Evolutionary conservation across 2,888 invertebrate genomes (phyloP).

Genomic region (Orchesella flavescens): DNA sequence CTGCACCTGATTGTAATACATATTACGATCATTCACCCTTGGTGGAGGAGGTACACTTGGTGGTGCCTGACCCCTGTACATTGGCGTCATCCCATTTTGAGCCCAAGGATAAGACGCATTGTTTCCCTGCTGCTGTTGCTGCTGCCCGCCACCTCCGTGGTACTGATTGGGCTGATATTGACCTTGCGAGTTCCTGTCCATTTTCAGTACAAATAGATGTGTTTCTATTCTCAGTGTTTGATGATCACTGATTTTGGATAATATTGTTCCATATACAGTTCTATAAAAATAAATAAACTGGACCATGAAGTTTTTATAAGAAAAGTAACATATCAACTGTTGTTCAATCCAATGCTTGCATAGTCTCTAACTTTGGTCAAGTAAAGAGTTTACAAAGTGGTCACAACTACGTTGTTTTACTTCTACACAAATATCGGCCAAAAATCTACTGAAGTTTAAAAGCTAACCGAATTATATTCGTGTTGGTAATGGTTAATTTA

Average conservation of each 20-base stretch:
- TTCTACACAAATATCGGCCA: too few species aligned
- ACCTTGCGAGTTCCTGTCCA: slow-evolving; percentile 40
- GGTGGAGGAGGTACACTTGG: slow-evolving; percentile 16
- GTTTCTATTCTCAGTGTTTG: not conserved
- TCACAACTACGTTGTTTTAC: too few species aligned
- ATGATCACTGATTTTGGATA: not conserved
- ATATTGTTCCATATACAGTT: slow-evolving; percentile 31
- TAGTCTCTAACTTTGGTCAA: not conserved
- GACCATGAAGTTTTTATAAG: not conserved
- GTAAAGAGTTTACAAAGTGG: too few species aligned
- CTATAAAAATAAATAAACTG: slow-evolving; percentile 51
- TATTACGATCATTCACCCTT: not conserved
- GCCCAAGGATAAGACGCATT: slow-evolving; percentile 15
- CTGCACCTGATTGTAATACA: slow-evolving; percentile 47
- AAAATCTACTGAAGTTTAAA: too few species aligned
- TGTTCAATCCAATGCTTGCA: not conserved
- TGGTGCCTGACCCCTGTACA: not conserved
- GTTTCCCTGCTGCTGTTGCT: slow-evolving; percentile 35
- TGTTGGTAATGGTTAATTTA: too few species aligned
- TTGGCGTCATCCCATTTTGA: slow-evolving; percentile 17
- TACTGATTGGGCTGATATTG: slow-evolving; percentile 33
- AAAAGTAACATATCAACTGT: not conserved
- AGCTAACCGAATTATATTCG: too few species aligned
- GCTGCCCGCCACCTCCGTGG: slow-evolving; percentile 14
- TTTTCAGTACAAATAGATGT: not conserved